These are phyloP conservation scores for Belonocnema kinseyi DNA, from an alignment of 1,140 invertebrate species.

Conservation along the genomic window DNA sequence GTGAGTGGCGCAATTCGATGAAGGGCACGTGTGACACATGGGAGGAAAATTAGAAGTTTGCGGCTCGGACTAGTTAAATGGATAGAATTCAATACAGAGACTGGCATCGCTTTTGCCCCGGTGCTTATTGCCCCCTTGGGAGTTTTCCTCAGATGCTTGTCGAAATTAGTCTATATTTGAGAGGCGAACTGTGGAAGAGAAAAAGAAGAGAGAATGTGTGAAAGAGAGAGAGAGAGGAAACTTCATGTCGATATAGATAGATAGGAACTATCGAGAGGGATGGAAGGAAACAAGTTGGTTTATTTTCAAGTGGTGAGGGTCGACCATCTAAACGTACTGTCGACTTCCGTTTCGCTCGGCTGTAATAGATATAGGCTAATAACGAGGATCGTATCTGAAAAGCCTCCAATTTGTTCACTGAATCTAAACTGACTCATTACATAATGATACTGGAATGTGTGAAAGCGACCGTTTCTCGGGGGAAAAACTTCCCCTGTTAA, in stretches of 20 bases:
- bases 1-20: background rate
- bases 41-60: conserved; percentile 65
- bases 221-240: background rate
- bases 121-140: conserved; percentile 67
- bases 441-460: background rate
- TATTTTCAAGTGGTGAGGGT: conserved; percentile 19
- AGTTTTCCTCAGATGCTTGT: conserved; percentile 60
- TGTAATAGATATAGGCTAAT: conserved; percentile 26
- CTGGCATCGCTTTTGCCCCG: conserved; percentile 44
- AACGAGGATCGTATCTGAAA: conserved; percentile 16
- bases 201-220: conserved; percentile 32
- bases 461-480: too few relatives aligned
- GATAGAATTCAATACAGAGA: conserved; percentile 66
- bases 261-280: conserved; percentile 6
- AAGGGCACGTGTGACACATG: conserved; percentile 50
- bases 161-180: conserved; percentile 70
- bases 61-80: conserved; percentile 55
- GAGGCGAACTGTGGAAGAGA: conserved; percentile 40
- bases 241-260: background rate
- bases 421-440: background rate
- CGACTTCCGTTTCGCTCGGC: background rate
- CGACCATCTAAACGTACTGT: conserved; percentile 30
- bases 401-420: background rate
- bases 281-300: conserved; percentile 24
- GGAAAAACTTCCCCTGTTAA: too few relatives aligned